Evolutionary conservation across 1,140 invertebrate species (phyloP).

Genomic region (Pogonognathellus flavescens): DNA sequence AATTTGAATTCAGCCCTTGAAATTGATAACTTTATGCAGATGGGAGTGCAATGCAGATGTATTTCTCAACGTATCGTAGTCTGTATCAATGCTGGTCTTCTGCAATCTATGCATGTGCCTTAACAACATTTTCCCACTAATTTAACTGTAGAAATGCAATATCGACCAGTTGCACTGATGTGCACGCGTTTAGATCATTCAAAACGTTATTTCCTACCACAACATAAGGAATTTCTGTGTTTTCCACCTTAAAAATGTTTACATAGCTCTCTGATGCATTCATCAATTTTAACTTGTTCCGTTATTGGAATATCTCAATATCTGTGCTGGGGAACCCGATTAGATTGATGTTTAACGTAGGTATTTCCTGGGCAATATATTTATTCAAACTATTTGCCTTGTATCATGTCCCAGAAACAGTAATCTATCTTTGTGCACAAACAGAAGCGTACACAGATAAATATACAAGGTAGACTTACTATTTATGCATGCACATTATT

Average conservation of each 20-base stretch:
- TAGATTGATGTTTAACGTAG: not conserved
- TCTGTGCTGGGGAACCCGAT: not conserved
- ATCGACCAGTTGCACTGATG: not conserved
- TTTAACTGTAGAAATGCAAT: not conserved
- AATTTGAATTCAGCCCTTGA: conserved; percentile 14
- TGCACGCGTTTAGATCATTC: not conserved
- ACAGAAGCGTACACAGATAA: no score
- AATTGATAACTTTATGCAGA: conserved; percentile 27
- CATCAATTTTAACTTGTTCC: no score
- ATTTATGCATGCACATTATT: no score
- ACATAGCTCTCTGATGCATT: not conserved
- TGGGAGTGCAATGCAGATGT: conserved; percentile 4
- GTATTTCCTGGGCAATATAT: not conserved
- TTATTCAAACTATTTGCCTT: no score
- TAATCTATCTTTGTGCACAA: no score
- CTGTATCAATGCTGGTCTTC: not conserved
- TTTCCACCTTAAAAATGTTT: not conserved
- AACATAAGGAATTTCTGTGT: not conserved
- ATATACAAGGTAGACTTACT: no score
- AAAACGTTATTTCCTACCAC: not conserved
- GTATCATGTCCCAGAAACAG: no score
- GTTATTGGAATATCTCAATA: no score
- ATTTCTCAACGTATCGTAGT: not conserved
- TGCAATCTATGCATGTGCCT: not conserved
- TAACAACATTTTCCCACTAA: no score